Evolutionary conservation across 2,888 invertebrate genomes (phyloP).

Genomic region (Stratiomys singularior): DNA sequence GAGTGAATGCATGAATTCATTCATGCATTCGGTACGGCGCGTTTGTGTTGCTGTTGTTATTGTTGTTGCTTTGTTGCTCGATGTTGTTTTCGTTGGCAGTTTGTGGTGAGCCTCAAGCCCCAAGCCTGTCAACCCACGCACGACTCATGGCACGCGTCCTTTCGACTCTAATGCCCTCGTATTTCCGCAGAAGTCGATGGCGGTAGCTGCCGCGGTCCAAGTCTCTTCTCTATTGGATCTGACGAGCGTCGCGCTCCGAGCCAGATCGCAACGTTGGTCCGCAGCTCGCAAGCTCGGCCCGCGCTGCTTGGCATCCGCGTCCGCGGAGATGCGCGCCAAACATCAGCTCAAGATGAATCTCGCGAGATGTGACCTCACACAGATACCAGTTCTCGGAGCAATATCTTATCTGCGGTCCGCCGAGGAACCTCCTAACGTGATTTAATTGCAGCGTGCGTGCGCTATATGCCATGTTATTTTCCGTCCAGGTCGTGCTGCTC

Average conservation of each 20-base stretch:
- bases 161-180: constrained; percentile 31
- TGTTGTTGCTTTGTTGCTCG: neutral
- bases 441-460: constrained; percentile 12
- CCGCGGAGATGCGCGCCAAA: neutral
- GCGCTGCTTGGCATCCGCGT: neutral
- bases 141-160: constrained; percentile 52
- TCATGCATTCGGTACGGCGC: constrained; percentile 8
- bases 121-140: constrained; percentile 37
- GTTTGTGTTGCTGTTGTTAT: neutral
- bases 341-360: neutral
- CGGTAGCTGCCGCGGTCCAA: constrained; percentile 8
- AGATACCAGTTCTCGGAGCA: constrained; percentile 15
- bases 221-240: neutral
- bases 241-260: neutral
- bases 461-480: constrained; percentile 8
- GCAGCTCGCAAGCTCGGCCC: too few relatives aligned
- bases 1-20: too few relatives aligned
- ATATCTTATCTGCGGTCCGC: neutral
- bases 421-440: neutral
- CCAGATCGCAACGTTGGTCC: too few relatives aligned
- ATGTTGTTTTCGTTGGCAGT: neutral
- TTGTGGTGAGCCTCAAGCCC: neutral
- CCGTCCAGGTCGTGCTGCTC: neutral
- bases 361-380: constrained; percentile 17
- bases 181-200: constrained; percentile 11